Evolutionary conservation across 2,888 invertebrate genomes (phyloP).

Genomic region (Microplitis deprimator): DNA sequence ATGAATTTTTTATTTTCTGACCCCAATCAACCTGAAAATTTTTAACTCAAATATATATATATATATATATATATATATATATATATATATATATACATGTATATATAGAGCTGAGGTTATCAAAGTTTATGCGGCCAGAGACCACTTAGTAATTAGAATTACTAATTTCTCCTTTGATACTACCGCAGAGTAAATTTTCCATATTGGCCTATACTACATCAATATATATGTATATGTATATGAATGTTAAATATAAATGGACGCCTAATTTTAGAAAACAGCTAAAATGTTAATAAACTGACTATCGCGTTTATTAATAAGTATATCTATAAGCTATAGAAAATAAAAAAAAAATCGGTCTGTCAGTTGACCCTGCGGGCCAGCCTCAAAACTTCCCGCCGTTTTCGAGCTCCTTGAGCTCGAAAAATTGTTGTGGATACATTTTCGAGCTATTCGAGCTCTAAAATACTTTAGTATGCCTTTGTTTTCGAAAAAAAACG

Average conservation of each 20-base stretch:
- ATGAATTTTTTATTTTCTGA: too few relatives aligned
- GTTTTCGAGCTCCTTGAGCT: too few relatives aligned
- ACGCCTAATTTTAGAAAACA: neutral
- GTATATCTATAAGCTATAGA: neutral
- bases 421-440: too few relatives aligned
- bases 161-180: slow-evolving; percentile 44
- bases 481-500: too few relatives aligned
- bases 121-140: slow-evolving; percentile 35
- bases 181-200: neutral
- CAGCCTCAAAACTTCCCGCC: too few relatives aligned
- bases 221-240: neutral
- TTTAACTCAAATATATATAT: too few relatives aligned
- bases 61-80: too few relatives aligned
- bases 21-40: too few relatives aligned
- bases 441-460: too few relatives aligned
- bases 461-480: too few relatives aligned
- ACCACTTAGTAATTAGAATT: slow-evolving; percentile 49
- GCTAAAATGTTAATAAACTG: neutral
- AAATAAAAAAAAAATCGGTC: too few relatives aligned
- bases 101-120: slow-evolving; percentile 20
- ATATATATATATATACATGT: neutral
- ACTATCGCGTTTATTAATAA: neutral
- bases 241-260: neutral
- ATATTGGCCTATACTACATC: neutral
- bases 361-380: too few relatives aligned